phyloP scores from a whole-genome alignment of 2,888 invertebrate species.

The Gortyna flavago region DNA sequence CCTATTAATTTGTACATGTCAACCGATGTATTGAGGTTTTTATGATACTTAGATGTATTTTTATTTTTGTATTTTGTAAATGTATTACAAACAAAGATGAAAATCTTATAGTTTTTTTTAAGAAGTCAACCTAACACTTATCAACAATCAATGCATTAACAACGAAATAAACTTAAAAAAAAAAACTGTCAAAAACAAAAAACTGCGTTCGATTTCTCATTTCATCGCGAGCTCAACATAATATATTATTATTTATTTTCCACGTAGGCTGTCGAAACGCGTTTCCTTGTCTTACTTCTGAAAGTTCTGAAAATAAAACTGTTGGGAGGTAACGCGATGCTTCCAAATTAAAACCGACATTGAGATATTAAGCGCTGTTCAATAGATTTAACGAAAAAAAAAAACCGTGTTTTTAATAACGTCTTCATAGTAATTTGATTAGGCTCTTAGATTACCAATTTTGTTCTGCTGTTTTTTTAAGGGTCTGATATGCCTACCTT shows the following conservation, averaged over 20 bases:
- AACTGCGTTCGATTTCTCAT: constrained; percentile 60
- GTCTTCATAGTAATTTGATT: constrained; percentile 74
- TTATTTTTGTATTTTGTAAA: too few relatives aligned
- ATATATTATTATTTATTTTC: constrained; percentile 68
- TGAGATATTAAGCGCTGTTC: constrained; percentile 88
- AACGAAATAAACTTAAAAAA: neutral
- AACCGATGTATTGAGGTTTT: constrained; percentile 44
- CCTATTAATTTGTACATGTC: constrained; percentile 65
- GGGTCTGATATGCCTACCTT: constrained; percentile 21
- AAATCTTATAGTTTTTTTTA: neutral
- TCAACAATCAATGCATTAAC: neutral
- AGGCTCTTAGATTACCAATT: constrained; percentile 64
- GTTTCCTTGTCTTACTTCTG: constrained; percentile 80
- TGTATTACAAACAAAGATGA: neutral
- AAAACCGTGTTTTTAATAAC: constrained; percentile 71
- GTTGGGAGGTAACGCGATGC: constrained; percentile 88
- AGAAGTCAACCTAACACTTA: neutral
- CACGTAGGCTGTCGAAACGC: constrained; percentile 81
- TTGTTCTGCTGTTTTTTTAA: constrained; percentile 45
- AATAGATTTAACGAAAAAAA: constrained; percentile 68
- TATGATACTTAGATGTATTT: constrained; percentile 5
- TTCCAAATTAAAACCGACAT: constrained; percentile 89
- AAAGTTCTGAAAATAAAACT: constrained; percentile 88
- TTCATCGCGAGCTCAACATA: constrained; percentile 74
- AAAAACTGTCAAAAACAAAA: constrained; percentile 11